Conservation (phyloP, 2,113 vertebrate genomes). For the Mugil cephalus region DNA sequence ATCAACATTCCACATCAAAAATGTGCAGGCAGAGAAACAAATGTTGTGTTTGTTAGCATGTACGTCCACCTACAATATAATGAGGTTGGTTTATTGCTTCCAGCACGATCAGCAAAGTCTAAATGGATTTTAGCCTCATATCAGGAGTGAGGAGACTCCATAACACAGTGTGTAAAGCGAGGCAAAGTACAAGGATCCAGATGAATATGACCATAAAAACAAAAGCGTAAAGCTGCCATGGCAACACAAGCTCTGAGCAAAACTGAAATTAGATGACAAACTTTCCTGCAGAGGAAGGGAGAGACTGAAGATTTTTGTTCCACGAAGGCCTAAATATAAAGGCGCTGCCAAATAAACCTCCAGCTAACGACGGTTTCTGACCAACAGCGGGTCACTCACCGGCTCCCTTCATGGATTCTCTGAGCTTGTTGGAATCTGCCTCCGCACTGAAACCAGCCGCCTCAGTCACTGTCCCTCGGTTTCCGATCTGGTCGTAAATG, state of each 20-base stretch:
- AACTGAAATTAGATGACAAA: slow-evolving; percentile 26
- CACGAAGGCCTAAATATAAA: slow-evolving; percentile 11
- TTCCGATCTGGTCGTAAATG: slow-evolving; percentile 73
- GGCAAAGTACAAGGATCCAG: slow-evolving; percentile 13
- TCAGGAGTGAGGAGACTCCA: background rate
- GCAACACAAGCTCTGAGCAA: slow-evolving; percentile 21
- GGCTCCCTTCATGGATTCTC: slow-evolving; percentile 93
- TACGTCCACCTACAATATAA: background rate
- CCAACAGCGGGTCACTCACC: slow-evolving; percentile 84
- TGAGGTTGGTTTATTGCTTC: background rate
- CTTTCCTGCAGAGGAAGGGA: slow-evolving; percentile 49
- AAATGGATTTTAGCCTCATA: background rate
- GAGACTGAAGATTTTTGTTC: slow-evolving; percentile 5
- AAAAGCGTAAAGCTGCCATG: slow-evolving; percentile 13
- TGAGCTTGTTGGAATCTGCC: slow-evolving; percentile 87
- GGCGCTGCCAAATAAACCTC: slow-evolving; percentile 2
- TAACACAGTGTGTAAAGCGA: background rate
- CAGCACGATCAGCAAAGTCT: slow-evolving; percentile 9
- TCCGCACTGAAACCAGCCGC: slow-evolving; percentile 85
- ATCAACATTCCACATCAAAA: slow-evolving; percentile 40
- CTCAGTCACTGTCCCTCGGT: slow-evolving; percentile 88
- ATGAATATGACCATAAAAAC: background rate
- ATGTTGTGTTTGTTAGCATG: background rate
- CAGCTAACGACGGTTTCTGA: slow-evolving; percentile 15
- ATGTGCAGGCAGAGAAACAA: background rate